A percentile compares a stretch with the other conserved stretches of the same genome.
Conservation (phyloP, 92 coral and sea anemone species). For the Zoanthus solanderi region DNA sequence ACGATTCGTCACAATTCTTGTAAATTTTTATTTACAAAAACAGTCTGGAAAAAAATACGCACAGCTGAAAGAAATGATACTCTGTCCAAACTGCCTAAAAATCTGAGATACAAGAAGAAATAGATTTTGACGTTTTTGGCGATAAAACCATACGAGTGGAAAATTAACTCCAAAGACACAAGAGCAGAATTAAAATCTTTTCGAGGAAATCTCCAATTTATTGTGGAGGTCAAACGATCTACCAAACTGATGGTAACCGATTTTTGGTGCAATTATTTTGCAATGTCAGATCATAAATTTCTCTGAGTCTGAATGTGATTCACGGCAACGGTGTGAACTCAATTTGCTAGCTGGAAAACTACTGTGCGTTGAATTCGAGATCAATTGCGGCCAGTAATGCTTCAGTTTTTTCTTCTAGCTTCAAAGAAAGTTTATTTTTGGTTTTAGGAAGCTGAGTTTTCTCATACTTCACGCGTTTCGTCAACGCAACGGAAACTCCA, state of each 20-base stretch:
- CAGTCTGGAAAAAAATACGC: background rate
- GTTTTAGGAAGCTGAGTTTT: background rate
- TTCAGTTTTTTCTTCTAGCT: conserved; percentile 55
- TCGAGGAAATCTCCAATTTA: conserved; percentile 6
- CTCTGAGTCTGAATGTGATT: background rate
- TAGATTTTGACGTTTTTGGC: background rate
- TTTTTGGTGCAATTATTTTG: background rate
- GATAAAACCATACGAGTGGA: conserved; percentile 14
- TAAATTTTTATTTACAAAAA: background rate
- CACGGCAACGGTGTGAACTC: background rate
- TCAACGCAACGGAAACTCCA: conserved; percentile 36
- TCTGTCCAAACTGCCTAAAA: background rate
- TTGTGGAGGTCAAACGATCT: conserved; percentile 2
- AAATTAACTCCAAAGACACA: background rate
- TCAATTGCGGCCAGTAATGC: conserved; percentile 26
- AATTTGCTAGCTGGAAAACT: background rate
- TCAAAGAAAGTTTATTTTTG: background rate
- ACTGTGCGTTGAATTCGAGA: too few species aligned
- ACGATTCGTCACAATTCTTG: background rate
- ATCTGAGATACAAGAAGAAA: background rate
- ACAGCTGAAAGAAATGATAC: background rate
- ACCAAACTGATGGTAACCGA: background rate
- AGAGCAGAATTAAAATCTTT: background rate
- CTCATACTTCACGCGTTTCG: conserved; percentile 2
- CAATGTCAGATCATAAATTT: too few species aligned